Percentiles rank a stretch among this genome's conserved stretches.
Evolutionary conservation across 1,140 invertebrate genomes (phyloP).

Genomic region (Dreissena polymorpha): DNA sequence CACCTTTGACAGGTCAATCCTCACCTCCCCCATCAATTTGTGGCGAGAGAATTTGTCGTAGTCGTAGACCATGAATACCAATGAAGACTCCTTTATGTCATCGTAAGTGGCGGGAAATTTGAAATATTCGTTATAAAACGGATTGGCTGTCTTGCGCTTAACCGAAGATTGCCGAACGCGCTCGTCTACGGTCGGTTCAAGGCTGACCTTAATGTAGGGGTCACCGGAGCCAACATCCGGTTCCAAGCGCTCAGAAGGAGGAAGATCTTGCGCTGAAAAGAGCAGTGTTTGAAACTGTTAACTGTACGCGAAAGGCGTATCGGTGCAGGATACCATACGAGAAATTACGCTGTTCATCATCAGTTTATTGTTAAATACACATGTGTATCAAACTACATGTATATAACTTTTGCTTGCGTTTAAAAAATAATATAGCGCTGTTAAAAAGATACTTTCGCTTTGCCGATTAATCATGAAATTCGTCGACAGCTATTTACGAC

Average conservation of each 20-base stretch:
- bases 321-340: too few relatives aligned
- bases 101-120: constrained; percentile 85
- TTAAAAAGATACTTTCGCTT: too few relatives aligned
- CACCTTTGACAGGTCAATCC: constrained; percentile 82
- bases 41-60: constrained; percentile 94
- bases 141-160: constrained; percentile 82
- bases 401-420: too few relatives aligned
- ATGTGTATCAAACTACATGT: too few relatives aligned
- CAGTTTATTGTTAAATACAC: too few relatives aligned
- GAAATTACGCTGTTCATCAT: too few relatives aligned
- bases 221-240: constrained; percentile 89
- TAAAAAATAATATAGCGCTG: too few relatives aligned
- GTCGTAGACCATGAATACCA: constrained; percentile 93
- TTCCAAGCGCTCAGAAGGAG: constrained; percentile 84
- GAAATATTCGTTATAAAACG: constrained; percentile 83
- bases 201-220: constrained; percentile 89
- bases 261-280: constrained; percentile 87
- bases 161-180: constrained; percentile 88
- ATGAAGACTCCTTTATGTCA: constrained; percentile 85
- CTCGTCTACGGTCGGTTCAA: constrained; percentile 90
- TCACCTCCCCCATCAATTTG: constrained; percentile 92
- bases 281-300: too few relatives aligned
- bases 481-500: too few relatives aligned
- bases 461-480: too few relatives aligned
- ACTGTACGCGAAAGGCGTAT: too few relatives aligned